Conservation (phyloP, 2,113 vertebrate species). For the Albula goreensis region DNA sequence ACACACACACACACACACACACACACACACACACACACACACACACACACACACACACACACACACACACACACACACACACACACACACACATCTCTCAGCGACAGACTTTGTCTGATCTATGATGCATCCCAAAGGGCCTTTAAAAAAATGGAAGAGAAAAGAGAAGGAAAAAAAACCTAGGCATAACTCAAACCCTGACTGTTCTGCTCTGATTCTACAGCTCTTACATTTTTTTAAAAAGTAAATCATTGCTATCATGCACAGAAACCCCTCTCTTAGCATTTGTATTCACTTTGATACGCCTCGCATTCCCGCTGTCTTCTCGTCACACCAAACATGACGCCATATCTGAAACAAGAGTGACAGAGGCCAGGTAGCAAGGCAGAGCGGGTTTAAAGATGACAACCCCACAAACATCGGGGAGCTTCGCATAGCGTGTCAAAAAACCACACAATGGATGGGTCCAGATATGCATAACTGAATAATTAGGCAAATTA, state of each 20-base stretch:
- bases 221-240: neutral
- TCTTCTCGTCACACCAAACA: neutral
- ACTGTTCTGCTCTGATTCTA: neutral
- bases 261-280: neutral
- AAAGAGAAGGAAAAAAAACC: neutral
- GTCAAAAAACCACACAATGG: conserved; percentile 34
- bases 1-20: no score
- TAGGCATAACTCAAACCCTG: neutral
- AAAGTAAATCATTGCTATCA: neutral
- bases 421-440: conserved; percentile 27
- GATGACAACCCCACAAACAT: conserved; percentile 35
- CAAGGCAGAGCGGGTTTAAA: conserved; percentile 23
- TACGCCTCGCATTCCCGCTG: neutral
- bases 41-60: no score
- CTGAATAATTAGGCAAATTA: conserved; percentile 41
- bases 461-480: conserved; percentile 40
- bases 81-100: neutral
- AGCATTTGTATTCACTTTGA: neutral
- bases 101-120: neutral
- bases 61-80: no score
- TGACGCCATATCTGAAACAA: conserved; percentile 13
- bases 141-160: neutral
- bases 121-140: conserved; percentile 1
- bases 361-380: conserved; percentile 12
- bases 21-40: no score